Percentiles rank a stretch among this genome's conserved stretches.
These are phyloP conservation scores for Asbolus verrucosus DNA, from an alignment of 1,140 invertebrate genomes.

Conservation along the genomic window DNA sequence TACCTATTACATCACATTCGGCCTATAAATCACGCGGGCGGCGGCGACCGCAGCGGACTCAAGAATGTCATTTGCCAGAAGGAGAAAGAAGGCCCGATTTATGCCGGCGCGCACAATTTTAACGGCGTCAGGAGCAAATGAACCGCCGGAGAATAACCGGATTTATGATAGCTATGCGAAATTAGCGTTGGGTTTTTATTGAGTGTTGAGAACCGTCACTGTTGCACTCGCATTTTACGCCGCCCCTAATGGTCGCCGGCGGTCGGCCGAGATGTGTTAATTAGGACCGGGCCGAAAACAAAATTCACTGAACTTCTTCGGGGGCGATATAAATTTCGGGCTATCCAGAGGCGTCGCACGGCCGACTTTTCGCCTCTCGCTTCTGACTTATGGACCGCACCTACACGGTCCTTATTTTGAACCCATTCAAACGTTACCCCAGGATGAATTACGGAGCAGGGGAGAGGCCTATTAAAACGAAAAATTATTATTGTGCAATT, in stretches of 20 bases:
- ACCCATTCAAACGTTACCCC: background rate
- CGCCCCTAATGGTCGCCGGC: conserved; percentile 7
- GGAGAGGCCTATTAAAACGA: too few species aligned
- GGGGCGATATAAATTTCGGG: conserved; percentile 15
- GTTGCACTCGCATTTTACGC: conserved; percentile 24
- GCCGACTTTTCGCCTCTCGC: conserved; percentile 1
- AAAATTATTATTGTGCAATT: too few species aligned
- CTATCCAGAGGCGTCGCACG: conserved; percentile 14
- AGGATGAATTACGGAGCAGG: conserved; percentile 9
- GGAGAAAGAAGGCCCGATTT: conserved; percentile 42
- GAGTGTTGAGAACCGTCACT: conserved; percentile 32
- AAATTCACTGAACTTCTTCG: conserved; percentile 19
- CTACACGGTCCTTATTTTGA: conserved; percentile 2
- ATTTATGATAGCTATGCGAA: conserved; percentile 43
- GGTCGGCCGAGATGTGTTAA: conserved; percentile 37
- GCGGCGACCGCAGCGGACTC: conserved; percentile 12
- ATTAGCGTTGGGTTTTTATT: conserved; percentile 36
- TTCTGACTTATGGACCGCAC: conserved; percentile 3
- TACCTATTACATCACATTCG: conserved; percentile 48
- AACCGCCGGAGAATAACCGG: conserved; percentile 36
- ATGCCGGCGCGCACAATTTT: conserved; percentile 39
- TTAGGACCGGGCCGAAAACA: conserved; percentile 17
- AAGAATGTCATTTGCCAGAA: conserved; percentile 45
- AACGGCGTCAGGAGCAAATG: conserved; percentile 40
- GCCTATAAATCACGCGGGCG: conserved; percentile 44